Evolutionary conservation across 1,140 invertebrate genomes (phyloP).

Genomic region (Brevipalpus yothersi): DNA sequence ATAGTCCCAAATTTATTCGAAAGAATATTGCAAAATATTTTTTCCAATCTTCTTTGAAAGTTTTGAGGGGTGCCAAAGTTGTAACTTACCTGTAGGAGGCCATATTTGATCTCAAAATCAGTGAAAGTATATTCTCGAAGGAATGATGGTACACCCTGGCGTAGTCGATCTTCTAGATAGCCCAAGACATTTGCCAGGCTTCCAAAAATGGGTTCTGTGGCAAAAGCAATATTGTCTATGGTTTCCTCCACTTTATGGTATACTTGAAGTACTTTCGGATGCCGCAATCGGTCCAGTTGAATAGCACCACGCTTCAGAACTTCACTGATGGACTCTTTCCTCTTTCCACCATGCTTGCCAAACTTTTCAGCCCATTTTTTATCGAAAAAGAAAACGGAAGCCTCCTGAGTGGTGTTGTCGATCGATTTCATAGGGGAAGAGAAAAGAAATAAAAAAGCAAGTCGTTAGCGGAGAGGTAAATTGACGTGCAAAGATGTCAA

Average conservation of each 20-base stretch:
- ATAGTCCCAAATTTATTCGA: background rate
- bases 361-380: slow-evolving; percentile 77
- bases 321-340: slow-evolving; percentile 73
- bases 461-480: no score
- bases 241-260: slow-evolving; percentile 26
- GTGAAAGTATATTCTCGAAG: slow-evolving; percentile 49
- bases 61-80: background rate
- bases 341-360: slow-evolving; percentile 49
- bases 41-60: background rate
- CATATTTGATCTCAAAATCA: slow-evolving; percentile 77
- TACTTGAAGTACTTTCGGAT: slow-evolving; percentile 53
- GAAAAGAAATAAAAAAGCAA: no score
- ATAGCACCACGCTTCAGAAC: slow-evolving; percentile 52
- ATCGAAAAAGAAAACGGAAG: slow-evolving; percentile 82
- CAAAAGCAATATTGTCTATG: slow-evolving; percentile 64
- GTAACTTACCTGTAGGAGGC: slow-evolving; percentile 51
- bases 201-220: slow-evolving; percentile 58
- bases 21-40: slow-evolving; percentile 2
- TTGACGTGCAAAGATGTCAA: no score
- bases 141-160: slow-evolving; percentile 18
- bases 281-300: slow-evolving; percentile 54
- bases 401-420: slow-evolving; percentile 37
- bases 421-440: no score
- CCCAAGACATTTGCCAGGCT: slow-evolving; percentile 67
- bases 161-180: slow-evolving; percentile 28